Base-by-base conservation (phyloP, 2,797 vertebrate genomes). In the Salarias fasciatus region DNA sequence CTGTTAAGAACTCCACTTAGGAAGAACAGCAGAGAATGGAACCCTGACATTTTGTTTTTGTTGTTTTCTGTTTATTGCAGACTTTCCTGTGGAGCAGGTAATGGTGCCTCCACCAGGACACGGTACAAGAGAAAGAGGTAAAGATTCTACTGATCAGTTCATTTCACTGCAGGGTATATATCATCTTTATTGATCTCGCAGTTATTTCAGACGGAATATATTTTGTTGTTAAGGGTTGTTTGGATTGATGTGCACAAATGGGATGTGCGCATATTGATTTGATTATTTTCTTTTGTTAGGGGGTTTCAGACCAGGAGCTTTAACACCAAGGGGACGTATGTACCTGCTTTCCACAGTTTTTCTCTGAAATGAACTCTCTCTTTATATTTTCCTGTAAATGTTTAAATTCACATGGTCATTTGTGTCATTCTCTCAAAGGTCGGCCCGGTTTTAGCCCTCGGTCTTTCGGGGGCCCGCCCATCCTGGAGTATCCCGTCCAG, bases 311-410 rank as follows among this genome's bases (percentile, higher is more conserved):
- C 53, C 62, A 33, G 11, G 15, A 12, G 3, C 7, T 12, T 50
- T 61, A 8, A 52, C 13, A 45, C 63, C 70, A 18, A 66, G 50
- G 64, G 63, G 66, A 72, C 15, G 72, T 84, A 69, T 14, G 72
- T 73, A 61, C 75, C 13, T 60, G 5, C 38, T 45, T 44, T 47
- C 9, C 2, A 12, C 0, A 4, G 2, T 29, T 18, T 52, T 35
- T 38, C 43, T 44, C 12, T 35, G 0, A 3, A 54, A n/a, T 56
- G 36, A 13, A 53, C 4, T 49, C 18, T 2, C 36, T 40, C 0
- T 48, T 6, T 44, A 13, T 4, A 12, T 31, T 1, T 3, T 41
- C 1, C 28, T 18, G 18, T 24, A 2, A 7, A 7, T 40, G 5
- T 33, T n/a, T 40, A 1, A 38, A 9, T 38, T 44, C 46, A 63